Percentiles rank a stretch among this genome's conserved stretches.
Conservation (phyloP, 2,888 invertebrate genomes). For the Yponomeuta sedellus region DNA sequence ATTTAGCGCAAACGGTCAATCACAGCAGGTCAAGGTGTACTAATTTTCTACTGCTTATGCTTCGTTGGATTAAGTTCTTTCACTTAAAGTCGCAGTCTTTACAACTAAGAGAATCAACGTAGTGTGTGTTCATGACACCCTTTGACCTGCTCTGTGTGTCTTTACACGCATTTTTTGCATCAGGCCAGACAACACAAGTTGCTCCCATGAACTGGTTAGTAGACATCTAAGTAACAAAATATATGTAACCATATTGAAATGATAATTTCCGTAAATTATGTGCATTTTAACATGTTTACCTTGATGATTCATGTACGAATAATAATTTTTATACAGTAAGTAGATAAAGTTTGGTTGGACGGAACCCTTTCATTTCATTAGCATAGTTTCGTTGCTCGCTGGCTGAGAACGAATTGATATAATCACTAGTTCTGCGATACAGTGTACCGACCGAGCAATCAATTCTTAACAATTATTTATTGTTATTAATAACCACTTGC, state of each 20-base stretch:
- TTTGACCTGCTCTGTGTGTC: neutral
- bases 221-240: neutral
- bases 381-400: conserved; percentile 34
- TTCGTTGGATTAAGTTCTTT: neutral
- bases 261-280: neutral
- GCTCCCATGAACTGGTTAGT: too few species aligned
- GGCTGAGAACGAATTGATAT: conserved; percentile 15
- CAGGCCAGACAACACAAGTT: too few species aligned
- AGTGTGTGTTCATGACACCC: neutral
- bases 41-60: neutral
- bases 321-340: neutral
- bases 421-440: conserved; percentile 7
- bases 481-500: conserved; percentile 29
- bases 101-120: neutral
- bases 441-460: conserved; percentile 26
- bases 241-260: neutral
- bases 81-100: neutral
- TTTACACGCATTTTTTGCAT: too few species aligned
- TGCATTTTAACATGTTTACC: conserved; percentile 3
- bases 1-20: neutral
- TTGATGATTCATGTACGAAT: conserved; percentile 1
- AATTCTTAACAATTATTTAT: conserved; percentile 31
- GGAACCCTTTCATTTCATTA: conserved; percentile 38
- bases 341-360: conserved; percentile 2
- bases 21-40: conserved; percentile 10